Base-by-base conservation (phyloP, 2,888 invertebrate genomes). In the Panzeria rudis region DNA sequence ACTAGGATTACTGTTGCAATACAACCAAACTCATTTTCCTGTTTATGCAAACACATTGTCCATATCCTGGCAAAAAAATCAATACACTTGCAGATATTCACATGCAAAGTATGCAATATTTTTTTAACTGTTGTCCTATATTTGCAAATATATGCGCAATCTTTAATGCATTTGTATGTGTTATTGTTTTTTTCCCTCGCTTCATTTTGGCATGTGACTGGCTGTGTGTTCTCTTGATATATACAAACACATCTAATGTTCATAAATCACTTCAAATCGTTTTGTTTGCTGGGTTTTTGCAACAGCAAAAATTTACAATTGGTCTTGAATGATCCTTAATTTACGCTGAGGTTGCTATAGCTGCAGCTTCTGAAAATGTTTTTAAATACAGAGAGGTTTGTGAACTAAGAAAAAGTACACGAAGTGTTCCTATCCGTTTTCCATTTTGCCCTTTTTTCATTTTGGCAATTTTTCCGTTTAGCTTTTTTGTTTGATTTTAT, bases 201-300 rank as follows among this genome's bases (percentile, higher is more conserved):
- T 29, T 29, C 2, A 0, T 59, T 64, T n/a, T 4, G 25, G 17
- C 25, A 3, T 20, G 32, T 35, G 29, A 4, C 5, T 29, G 2
- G 29, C 23, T 72, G 59, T 47, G 29, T 54, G 64, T 50, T 75
- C 68, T 75, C 81, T 75, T 66, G 71, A 72, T 47, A 71, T 75
- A 56, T 62, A n/a, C n/a, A n/a, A n/a, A n/a, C n/a, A n/a, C n/a
- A n/a, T 83, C 73, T 75, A 69, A 61, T 72, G 68, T n/a, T 73
- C 71, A 44, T 83, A 77, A 83, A 83, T 78, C 83, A 83, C 77
- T 78, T 68, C 32, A 68, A 78, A 77, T 66, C 47, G 83, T 83
- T 71, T 56, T 77, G 38, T 71, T 54, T 61, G 15, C 50, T 71
- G n/a, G 17, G 11, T 52, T 78, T 69, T 78, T 52, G 7, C 17